Conservation (phyloP, 2,113 vertebrate species). For the Corydoras sp. region DNA sequence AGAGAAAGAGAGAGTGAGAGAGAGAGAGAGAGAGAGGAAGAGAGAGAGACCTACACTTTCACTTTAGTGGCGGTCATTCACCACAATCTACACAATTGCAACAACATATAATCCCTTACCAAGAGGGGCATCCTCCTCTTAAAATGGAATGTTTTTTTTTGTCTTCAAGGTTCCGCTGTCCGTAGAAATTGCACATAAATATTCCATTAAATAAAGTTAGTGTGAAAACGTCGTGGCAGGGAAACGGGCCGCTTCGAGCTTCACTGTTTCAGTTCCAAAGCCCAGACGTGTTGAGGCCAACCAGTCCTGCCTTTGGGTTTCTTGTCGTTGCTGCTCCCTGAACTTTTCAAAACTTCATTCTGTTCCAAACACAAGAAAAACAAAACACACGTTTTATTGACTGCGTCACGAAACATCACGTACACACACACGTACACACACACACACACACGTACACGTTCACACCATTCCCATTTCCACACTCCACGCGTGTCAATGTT, state of each 20-base stretch:
- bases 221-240: conserved; percentile 49
- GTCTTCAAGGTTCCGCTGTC: conserved; percentile 77
- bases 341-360: conserved; percentile 90
- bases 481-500: too few species aligned
- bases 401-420: background rate
- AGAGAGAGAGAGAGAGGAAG: conserved; percentile 49
- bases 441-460: background rate
- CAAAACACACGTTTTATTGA: conserved; percentile 3
- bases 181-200: conserved; percentile 92
- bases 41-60: conserved; percentile 64
- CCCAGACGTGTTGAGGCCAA: conserved; percentile 99
- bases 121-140: conserved; percentile 77
- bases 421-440: background rate
- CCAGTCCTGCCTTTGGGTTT: conserved; percentile 97
- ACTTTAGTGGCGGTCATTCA: conserved; percentile 69
- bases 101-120: conserved; percentile 73
- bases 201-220: conserved; percentile 66
- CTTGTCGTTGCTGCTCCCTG: conserved; percentile 86
- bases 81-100: conserved; percentile 60
- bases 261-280: conserved; percentile 97
- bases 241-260: conserved; percentile 33
- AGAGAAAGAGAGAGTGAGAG: conserved; percentile 19
- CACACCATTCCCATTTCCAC: too few species aligned
- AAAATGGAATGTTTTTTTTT: conserved; percentile 81
- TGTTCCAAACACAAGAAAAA: conserved; percentile 51